phyloP scores from a whole-genome alignment of 2,797 vertebrate species.

The Anguilla megastoma region DNA sequence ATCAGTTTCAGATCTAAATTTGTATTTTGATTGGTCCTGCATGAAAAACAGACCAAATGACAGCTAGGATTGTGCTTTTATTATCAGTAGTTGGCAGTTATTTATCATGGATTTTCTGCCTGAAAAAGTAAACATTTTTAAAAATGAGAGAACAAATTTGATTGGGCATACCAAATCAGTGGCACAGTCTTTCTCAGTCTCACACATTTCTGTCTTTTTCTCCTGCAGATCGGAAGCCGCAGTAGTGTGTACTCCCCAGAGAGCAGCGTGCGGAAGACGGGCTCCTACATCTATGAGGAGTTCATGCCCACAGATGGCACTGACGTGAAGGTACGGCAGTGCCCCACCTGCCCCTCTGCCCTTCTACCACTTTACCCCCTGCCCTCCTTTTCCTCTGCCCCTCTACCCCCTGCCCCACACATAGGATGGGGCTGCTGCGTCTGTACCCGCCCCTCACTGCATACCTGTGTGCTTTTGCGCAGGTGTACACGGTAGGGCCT shows the following conservation, averaged over 20 bases:
- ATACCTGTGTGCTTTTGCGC: constrained; percentile 34
- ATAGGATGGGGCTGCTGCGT: background rate
- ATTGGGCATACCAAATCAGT: background rate
- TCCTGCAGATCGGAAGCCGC: constrained; percentile 88
- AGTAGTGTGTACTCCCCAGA: constrained; percentile 98
- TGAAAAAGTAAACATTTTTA: background rate
- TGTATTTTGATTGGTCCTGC: background rate
- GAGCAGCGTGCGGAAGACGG: constrained; percentile 95
- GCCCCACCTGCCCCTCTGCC: background rate
- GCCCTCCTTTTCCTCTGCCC: background rate
- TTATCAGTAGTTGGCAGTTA: background rate
- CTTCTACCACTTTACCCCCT: background rate
- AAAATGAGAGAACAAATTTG: background rate
- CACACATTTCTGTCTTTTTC: background rate
- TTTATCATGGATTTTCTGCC: background rate
- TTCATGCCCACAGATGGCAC: constrained; percentile 99
- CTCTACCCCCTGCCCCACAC: background rate
- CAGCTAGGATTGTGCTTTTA: background rate
- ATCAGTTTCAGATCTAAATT: background rate
- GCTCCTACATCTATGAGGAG: constrained; percentile 99
- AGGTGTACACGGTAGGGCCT: constrained; percentile 98
- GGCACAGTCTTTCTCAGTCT: constrained; percentile 18
- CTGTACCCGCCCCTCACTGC: background rate
- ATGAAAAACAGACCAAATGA: background rate
- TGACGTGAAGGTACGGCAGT: constrained; percentile 87